Percentiles rank a stretch among this genome's conserved stretches.
Conservation (phyloP, 2,888 invertebrate species). For the Schrankia costaestrigalis region DNA sequence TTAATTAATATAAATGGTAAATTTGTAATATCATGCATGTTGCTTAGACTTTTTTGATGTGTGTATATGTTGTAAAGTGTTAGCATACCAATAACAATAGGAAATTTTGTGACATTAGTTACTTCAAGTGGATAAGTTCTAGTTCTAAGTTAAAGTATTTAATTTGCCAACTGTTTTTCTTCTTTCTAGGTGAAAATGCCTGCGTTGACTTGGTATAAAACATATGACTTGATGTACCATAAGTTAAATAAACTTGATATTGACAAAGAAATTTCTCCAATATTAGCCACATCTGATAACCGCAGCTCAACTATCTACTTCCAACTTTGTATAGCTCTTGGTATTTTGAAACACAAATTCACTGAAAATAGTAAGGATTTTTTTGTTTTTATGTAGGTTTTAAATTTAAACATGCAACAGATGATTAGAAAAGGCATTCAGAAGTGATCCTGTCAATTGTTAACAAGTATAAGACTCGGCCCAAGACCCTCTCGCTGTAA, state of each 20-base stretch:
- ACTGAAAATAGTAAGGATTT: conserved; percentile 4
- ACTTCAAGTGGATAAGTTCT: no score
- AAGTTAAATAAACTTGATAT: conserved; percentile 25
- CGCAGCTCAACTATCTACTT: conserved; percentile 29
- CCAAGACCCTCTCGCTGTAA: conserved; percentile 61
- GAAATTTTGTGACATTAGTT: no score
- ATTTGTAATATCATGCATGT: no score
- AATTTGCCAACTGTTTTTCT: no score
- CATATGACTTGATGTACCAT: conserved; percentile 33
- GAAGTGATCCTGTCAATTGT: conserved; percentile 46
- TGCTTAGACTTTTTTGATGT: no score
- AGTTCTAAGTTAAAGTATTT: no score
- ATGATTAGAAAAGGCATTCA: conserved; percentile 69
- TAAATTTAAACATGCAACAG: conserved; percentile 40
- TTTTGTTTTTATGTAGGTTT: not conserved
- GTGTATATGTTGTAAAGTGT: no score
- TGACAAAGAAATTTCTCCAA: conserved; percentile 26
- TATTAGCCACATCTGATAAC: conserved; percentile 8
- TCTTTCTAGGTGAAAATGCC: conserved; percentile 41
- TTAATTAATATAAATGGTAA: no score
- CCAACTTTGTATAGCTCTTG: conserved; percentile 37
- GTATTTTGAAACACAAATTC: conserved; percentile 40
- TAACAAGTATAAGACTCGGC: conserved; percentile 47
- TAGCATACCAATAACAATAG: no score
- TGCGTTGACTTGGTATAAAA: conserved; percentile 43